Base-by-base conservation (phyloP, 2,797 vertebrate species). In the Microchirus variegatus region DNA sequence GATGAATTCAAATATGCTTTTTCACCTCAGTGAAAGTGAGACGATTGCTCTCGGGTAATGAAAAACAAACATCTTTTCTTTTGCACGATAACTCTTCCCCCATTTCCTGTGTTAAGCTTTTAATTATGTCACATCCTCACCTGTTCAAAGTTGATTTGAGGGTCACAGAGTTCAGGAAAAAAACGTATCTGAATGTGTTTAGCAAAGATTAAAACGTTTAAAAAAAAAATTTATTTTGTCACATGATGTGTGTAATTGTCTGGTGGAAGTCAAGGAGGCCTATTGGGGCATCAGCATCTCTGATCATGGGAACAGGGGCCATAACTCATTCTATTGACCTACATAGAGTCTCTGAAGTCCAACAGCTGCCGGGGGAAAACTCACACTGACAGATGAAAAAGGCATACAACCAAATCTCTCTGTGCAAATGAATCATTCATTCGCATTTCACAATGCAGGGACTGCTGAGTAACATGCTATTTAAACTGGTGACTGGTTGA, bases 251-350 rank as follows among this genome's bases (percentile, higher is more conserved):
- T 31, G 4, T 41, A 14, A 35, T 0, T 4, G 44, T 69, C 55
- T 54, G 53, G 48, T 42, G 14, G 2, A 72, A 59, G 31, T 53
- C 37, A 61, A 52, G 58, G 36, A 53, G 17, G 45, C 36, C 67
- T 64, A 61, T 67, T 31, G 4, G 53, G 36, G 55, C 62, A 68
- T 75, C 13, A 16, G 26, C 66, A 56, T 51, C 54, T 77, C 67
- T 72, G 65, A 78, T 77, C 55, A 53, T 50, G n/a, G 40, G 4
- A 52, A n/a, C 56, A 48, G 55, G 18, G 52, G 42, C 53, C 43
- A 60, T 60, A 63, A 80, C 49, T 80, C 54, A 63, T 78, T 71
- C 59, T 55, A 49, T 57, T 63, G 65, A 71, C 59, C 47, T 45
- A 42, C 41, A 53, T 54, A 51, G 11, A 55, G 43, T 68, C 59